These are phyloP conservation scores for Sphenopsis melanotis DNA, from an alignment of 2,797 vertebrate genomes.

Conservation along the genomic window DNA sequence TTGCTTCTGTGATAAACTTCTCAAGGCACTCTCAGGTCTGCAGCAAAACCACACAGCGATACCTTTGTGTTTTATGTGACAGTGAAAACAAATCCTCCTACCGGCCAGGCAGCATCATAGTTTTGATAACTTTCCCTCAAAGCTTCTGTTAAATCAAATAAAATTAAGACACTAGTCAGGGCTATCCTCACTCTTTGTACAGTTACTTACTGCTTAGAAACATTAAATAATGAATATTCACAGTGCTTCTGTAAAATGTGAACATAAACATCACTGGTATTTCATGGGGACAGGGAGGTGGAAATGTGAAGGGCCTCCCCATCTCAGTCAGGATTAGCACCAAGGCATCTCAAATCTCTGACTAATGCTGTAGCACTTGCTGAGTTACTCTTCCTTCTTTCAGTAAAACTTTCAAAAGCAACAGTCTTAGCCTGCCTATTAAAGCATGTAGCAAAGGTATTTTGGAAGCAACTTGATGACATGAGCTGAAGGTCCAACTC, in stretches of 20 bases:
- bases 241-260: background rate
- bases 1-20: background rate
- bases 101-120: rapidly evolving
- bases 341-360: background rate
- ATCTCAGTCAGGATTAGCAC: background rate
- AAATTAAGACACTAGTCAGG: background rate
- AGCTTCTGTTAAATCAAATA: background rate
- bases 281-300: background rate
- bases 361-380: background rate
- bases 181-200: background rate
- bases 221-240: background rate
- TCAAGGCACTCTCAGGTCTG: background rate
- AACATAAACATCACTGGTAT: background rate
- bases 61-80: background rate
- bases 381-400: background rate
- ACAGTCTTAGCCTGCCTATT: background rate
- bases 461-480: background rate
- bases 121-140: background rate
- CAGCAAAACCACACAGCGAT: background rate
- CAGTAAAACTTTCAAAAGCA: background rate
- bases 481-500: background rate
- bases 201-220: background rate
- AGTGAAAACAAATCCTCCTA: background rate
- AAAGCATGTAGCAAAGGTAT: background rate
- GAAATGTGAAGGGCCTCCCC: background rate